Percentiles rank a stretch among this genome's conserved stretches.
Evolutionary conservation across 2,888 invertebrate species (phyloP).

Genomic region (Dorcus hopei): DNA sequence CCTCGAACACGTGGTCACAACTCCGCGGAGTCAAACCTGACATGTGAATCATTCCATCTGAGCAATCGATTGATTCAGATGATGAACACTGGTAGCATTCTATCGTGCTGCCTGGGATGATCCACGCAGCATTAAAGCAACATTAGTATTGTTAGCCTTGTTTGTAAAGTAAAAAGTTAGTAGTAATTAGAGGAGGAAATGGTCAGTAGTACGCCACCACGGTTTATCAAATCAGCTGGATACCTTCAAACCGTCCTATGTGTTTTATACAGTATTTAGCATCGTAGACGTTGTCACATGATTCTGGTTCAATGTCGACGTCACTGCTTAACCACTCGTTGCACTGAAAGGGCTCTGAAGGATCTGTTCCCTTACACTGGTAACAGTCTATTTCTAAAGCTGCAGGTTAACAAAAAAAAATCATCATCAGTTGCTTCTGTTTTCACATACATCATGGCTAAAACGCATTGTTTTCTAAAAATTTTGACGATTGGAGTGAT

Average conservation of each 20-base stretch:
- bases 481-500: no score
- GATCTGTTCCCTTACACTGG: conserved; percentile 83
- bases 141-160: background rate
- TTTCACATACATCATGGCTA: no score
- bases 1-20: conserved; percentile 74
- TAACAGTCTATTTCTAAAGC: conserved; percentile 75
- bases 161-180: background rate
- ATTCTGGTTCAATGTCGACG: conserved; percentile 62
- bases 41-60: conserved; percentile 62
- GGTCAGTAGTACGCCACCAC: background rate
- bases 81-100: conserved; percentile 80
- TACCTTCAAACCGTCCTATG: conserved; percentile 87
- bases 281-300: conserved; percentile 77
- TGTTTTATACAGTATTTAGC: conserved; percentile 92
- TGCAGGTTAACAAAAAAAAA: conserved; percentile 43
- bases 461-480: no score
- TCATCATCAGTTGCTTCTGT: no score
- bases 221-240: conserved; percentile 30
- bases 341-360: conserved; percentile 75
- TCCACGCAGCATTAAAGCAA: conserved; percentile 24
- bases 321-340: conserved; percentile 68
- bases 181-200: background rate
- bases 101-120: conserved; percentile 47
- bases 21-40: conserved; percentile 56
- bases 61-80: conserved; percentile 63